Evolutionary conservation across 2,888 invertebrate species (phyloP).

Genomic region (Mesoligia furuncula): DNA sequence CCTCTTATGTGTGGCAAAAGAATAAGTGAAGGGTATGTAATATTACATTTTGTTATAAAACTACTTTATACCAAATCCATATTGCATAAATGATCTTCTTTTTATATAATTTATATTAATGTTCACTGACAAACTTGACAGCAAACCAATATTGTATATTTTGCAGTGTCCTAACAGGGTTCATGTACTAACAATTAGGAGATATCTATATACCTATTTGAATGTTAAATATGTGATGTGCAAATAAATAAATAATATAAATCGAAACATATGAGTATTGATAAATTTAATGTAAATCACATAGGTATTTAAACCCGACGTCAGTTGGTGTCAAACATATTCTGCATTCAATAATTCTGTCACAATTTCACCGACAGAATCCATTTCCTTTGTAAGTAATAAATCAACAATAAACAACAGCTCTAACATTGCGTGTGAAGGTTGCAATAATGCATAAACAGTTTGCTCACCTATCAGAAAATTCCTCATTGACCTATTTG

Average conservation of each 20-base stretch:
- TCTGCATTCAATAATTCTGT: constrained; percentile 32
- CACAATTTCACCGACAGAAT: constrained; percentile 36
- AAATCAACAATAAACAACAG: constrained; percentile 47
- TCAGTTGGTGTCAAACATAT: constrained; percentile 21
- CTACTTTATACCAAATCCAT: not conserved
- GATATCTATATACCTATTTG: not conserved
- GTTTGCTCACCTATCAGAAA: constrained; percentile 24
- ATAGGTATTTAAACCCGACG: not conserved
- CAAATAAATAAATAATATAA: not conserved
- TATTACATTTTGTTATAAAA: not conserved
- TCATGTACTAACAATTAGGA: not conserved
- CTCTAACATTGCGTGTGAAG: constrained; percentile 53
- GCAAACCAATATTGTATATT: not conserved
- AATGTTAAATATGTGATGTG: not conserved
- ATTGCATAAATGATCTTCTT: not conserved
- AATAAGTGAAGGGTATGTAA: not conserved
- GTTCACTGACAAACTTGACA: not conserved
- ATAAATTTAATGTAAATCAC: not conserved
- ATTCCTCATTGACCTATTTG: constrained; percentile 47
- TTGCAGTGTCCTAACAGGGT: not conserved
- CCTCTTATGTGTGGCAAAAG: not conserved
- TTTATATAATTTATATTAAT: not conserved
- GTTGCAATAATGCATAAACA: constrained; percentile 54
- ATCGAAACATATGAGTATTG: not conserved
- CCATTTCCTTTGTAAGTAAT: constrained; percentile 47